Evolutionary conservation across 1,140 invertebrate genomes (phyloP), one percentile per base, ranked within the genome.

Genomic region (Meteorus sp.): DNA sequence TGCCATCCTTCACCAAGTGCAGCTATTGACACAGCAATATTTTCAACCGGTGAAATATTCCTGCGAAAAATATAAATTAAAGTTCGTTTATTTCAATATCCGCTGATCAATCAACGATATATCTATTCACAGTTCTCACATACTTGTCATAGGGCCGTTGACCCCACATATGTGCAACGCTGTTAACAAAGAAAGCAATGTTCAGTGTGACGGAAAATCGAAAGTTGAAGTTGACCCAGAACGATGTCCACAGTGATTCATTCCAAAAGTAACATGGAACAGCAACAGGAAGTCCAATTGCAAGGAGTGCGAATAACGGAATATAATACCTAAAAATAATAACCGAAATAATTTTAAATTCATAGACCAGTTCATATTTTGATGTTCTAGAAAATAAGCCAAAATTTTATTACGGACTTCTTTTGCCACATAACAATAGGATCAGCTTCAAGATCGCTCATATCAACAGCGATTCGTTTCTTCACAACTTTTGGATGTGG

Each of bases 151-250:
- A 98, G 1, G 94, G 94, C 67, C 88, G 88, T 61, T 88, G 85
- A 19, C 95, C 95, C 82, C 88, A 94, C 82, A 93, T 86, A 72
- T 97, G 94, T 0, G 94, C 94, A 11, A 92, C 87, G 70, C 92
- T 94, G 75, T 98, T 98, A 2, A 97, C 94, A 60, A 90, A 88
- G 85, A 94, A 98, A 0, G 94, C 96, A 60, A 92, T 89, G 72
- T 98, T 94, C 0, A 97, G 82, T 0, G 88, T 92, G 23, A 89
- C 81, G 39, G 86, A 87, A 75, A 95, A 97, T 20, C 95, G 83
- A 55, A 89, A 84, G 41, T 94, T 87, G 63, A 91, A 93, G 60
- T 88, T 88, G 1, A 96, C 85, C 78, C 92, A 91, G 72, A 94
- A 94, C 1, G 92, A 89, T 65, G 85, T 87, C 76, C 86, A 85